A percentile compares a stretch with the other conserved stretches of the same genome.
Evolutionary conservation across 2,797 vertebrate genomes (phyloP).

Genomic region (Arnoldichthys spilopterus): DNA sequence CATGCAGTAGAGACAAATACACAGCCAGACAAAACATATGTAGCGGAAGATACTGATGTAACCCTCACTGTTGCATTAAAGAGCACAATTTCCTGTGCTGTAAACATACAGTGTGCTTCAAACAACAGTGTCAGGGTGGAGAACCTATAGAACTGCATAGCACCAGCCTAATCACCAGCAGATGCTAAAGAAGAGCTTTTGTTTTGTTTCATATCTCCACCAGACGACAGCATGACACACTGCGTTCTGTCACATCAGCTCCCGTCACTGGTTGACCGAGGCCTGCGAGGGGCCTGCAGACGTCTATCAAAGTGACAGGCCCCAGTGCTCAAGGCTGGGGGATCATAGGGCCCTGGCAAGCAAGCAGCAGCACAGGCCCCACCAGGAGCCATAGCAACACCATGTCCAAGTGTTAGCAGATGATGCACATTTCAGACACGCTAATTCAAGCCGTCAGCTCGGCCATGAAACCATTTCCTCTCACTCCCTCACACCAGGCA

Average conservation of each 20-base stretch:
- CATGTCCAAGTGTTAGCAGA: slow-evolving; percentile 83
- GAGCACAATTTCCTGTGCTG: neutral
- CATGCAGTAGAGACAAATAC: too few species aligned
- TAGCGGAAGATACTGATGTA: neutral
- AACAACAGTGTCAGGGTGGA: neutral
- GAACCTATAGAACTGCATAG: too few species aligned
- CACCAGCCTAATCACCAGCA: slow-evolving; percentile 3
- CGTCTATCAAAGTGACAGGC: slow-evolving; percentile 74
- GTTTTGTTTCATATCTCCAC: slow-evolving; percentile 71
- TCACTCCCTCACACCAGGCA: slow-evolving; percentile 27
- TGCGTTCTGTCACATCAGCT: slow-evolving; percentile 75
- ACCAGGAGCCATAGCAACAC: slow-evolving; percentile 81
- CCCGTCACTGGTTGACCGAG: slow-evolving; percentile 71
- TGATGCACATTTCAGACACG: slow-evolving; percentile 78
- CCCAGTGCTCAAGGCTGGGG: slow-evolving; percentile 71
- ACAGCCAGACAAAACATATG: neutral
- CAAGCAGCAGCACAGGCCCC: slow-evolving; percentile 59
- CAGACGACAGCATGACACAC: slow-evolving; percentile 76
- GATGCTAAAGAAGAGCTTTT: slow-evolving; percentile 57
- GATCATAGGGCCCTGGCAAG: slow-evolving; percentile 76
- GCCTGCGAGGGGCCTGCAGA: slow-evolving; percentile 60
- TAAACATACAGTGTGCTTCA: neutral
- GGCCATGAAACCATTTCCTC: slow-evolving; percentile 83
- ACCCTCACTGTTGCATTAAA: too few species aligned
- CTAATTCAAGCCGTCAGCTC: slow-evolving; percentile 80